Evolutionary conservation across 2,113 vertebrate genomes (phyloP), one percentile per base, ranked within the genome.

Genomic region (Elanus axillaris): DNA sequence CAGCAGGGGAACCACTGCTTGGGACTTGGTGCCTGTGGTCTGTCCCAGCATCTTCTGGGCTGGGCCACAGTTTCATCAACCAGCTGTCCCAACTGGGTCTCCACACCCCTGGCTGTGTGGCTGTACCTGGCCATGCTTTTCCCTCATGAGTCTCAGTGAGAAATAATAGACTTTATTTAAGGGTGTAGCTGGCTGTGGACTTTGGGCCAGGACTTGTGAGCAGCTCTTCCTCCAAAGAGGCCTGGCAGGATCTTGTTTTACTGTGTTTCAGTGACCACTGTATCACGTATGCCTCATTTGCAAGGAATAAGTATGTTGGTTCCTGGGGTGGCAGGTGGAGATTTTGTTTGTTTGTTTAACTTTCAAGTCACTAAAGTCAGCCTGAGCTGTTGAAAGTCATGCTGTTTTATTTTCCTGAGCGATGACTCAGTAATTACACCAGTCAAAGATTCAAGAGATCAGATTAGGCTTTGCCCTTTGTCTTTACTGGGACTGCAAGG

Each of bases 261-360:
- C 66, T 69, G 32, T 62, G 40, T 90, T 93, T 82, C 62, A 86
- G 5, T 82, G 78, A 34, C n/a, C 31, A 55, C 8, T 29, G 8
- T 69, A 78, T 84, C 82, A 60, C 0, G 0, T 48, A 64, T 27
- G 31, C 22, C 18, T 85, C 83, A 52, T 53, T 53, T 62, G 26
- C 40, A 88, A 36, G 92, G 48, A 79, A 93, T 88, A 92, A 96
- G 78, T 62, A 85, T 86, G 88, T 90, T 64, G 43, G 62, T 40
- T 95, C 50, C 79, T 69, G 53, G 38, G 50, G 47, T 73, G 87
- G 40, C 2, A 3, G 80, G 77, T 48, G 56, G 76, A 90, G 40
- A 76, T 95, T 89, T 85, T 93, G 76, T 95, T 96, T 94, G 88
- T 94, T 92, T 94, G 26, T 78, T 96, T 95, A 85, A 62, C 62